phyloP scores from a whole-genome alignment of 1,140 invertebrate genomes.

The Magallana gigas region DNA sequence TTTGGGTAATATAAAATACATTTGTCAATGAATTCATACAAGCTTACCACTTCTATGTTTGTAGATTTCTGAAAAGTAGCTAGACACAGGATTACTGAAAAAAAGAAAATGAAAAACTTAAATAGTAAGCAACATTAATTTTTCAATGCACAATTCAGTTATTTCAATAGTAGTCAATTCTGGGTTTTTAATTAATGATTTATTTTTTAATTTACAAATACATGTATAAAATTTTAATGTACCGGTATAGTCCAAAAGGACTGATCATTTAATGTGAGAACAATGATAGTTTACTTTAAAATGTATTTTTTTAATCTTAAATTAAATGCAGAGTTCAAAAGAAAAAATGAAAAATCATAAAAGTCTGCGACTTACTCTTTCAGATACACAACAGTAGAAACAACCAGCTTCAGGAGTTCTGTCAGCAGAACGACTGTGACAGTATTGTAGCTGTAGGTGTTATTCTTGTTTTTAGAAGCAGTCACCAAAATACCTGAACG shows the following conservation, averaged over 20 bases:
- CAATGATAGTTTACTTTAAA: too few relatives aligned
- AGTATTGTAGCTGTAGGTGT: slow-evolving; percentile 92
- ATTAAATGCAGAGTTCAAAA: too few relatives aligned
- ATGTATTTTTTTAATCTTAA: too few relatives aligned
- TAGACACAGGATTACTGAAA: slow-evolving; percentile 81
- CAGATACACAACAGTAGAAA: slow-evolving; percentile 85
- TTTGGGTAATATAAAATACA: too few relatives aligned
- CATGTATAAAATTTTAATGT: too few relatives aligned
- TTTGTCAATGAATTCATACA: slow-evolving; percentile 28
- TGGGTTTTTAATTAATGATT: too few relatives aligned
- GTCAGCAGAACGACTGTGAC: slow-evolving; percentile 92
- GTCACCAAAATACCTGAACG: slow-evolving; percentile 92
- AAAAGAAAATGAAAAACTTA: slow-evolving; percentile 46
- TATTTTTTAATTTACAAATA: too few relatives aligned
- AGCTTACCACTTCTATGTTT: slow-evolving; percentile 68
- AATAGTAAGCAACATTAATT: background rate
- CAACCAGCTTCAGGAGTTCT: slow-evolving; percentile 91
- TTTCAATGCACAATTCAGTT: too few relatives aligned
- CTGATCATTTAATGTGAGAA: too few relatives aligned
- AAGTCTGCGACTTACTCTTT: slow-evolving; percentile 74
- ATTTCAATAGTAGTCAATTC: too few relatives aligned
- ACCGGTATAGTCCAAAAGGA: too few relatives aligned
- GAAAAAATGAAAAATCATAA: too few relatives aligned
- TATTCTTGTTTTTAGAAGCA: slow-evolving; percentile 89
- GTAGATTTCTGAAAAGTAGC: slow-evolving; percentile 67